Evolutionary conservation across 1,140 invertebrate species (phyloP).

Genomic region (Pseudomyrmex sp.): DNA sequence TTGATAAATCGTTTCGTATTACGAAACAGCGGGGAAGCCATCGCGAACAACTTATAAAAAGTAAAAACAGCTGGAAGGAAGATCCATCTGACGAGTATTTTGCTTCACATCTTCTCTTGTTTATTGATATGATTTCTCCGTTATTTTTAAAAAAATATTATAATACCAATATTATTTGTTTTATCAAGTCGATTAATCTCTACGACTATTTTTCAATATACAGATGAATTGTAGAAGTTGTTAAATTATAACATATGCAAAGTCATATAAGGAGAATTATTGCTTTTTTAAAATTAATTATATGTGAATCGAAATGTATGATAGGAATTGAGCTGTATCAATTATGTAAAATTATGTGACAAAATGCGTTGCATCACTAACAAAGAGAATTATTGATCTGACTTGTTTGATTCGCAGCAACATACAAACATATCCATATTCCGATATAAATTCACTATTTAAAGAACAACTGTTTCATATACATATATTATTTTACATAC

Average conservation of each 20-base stretch:
- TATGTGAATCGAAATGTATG: background rate
- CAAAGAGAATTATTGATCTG: background rate
- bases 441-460: background rate
- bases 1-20: constrained; percentile 65
- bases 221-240: background rate
- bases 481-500: background rate
- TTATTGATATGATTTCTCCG: constrained; percentile 28
- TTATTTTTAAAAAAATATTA: background rate
- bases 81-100: constrained; percentile 27
- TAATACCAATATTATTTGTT: background rate
- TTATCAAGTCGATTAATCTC: background rate
- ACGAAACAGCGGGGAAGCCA: constrained; percentile 58
- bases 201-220: background rate
- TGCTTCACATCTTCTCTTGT: constrained; percentile 35
- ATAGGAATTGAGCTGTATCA: background rate
- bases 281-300: background rate
- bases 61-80: constrained; percentile 7
- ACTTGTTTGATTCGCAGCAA: background rate
- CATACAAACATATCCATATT: background rate
- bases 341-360: background rate
- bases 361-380: background rate
- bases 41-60: constrained; percentile 20
- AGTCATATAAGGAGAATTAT: too few relatives aligned
- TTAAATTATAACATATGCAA: background rate
- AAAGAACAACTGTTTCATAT: background rate